Percentiles rank a stretch among this genome's conserved stretches.
Conservation (phyloP, 1,140 invertebrate genomes). For the Apis dorsata region DNA sequence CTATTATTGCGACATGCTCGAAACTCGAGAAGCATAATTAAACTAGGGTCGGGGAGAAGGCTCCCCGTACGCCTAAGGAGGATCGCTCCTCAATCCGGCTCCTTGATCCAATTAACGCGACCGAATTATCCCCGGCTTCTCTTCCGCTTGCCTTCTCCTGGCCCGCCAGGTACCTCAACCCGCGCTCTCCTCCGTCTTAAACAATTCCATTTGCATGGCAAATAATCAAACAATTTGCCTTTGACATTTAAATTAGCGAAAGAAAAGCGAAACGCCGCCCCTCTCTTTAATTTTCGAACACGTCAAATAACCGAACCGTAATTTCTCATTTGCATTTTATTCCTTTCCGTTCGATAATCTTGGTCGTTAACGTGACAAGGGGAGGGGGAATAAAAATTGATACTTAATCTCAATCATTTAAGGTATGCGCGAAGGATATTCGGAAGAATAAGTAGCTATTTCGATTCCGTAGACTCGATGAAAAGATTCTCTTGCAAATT, state of each 20-base stretch:
- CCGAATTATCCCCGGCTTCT: slow-evolving; percentile 63
- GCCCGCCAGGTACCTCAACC: neutral
- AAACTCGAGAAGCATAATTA: slow-evolving; percentile 68
- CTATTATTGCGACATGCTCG: slow-evolving; percentile 65
- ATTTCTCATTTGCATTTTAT: slow-evolving; percentile 65
- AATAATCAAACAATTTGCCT: slow-evolving; percentile 79
- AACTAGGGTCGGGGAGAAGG: slow-evolving; percentile 57
- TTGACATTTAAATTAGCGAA: slow-evolving; percentile 78
- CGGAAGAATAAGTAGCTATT: too few species aligned
- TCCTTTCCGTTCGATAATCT: neutral
- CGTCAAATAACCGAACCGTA: slow-evolving; percentile 68
- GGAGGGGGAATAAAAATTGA: neutral
- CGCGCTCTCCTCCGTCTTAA: slow-evolving; percentile 71
- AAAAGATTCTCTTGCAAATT: too few species aligned
- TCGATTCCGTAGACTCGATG: too few species aligned
- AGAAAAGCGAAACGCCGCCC: slow-evolving; percentile 55
- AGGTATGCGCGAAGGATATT: too few species aligned
- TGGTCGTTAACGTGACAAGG: neutral
- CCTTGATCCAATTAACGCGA: slow-evolving; percentile 72
- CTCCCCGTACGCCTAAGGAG: slow-evolving; percentile 43
- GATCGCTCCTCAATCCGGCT: slow-evolving; percentile 65
- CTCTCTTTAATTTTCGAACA: slow-evolving; percentile 69
- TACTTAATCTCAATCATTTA: too few species aligned
- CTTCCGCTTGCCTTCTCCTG: neutral
- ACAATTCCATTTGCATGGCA: slow-evolving; percentile 80